Evolutionary conservation across 2,888 invertebrate genomes (phyloP), one percentile per base, ranked within the genome.

Genomic region (Conops quadrifasciatus): DNA sequence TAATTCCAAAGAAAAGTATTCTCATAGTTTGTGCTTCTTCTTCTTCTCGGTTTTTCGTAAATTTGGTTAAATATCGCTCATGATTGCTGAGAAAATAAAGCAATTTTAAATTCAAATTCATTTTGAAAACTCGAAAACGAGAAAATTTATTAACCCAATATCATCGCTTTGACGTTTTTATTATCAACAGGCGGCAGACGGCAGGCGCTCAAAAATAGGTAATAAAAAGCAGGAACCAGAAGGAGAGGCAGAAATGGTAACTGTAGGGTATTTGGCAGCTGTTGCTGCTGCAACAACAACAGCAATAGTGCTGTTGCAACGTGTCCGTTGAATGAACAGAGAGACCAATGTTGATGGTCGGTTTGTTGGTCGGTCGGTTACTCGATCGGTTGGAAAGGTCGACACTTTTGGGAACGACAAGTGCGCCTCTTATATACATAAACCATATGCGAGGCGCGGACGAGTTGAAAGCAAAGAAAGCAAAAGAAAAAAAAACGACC

Each of bases 161-260:
- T 76, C 77, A 78, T 77, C 81, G 77, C 76, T 75, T 78, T 82
- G 82, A 81, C 83, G 78, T 83, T 82, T 83, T 83, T 82, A 83
- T 83, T 83, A 81, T 82, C 80, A 71, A 63, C 69, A 62, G 72
- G 68, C 74, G 75, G 77, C 77, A 75, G 77, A 36, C 36, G 9
- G 78, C 72, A 75, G 78, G 78, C 78, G 75, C n/a, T n/a, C n/a
- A 80, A 80, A 71, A 71, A 78, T 21, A 56, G 36, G 36, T 4
- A 9, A 9, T 36, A 36, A 36, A 36, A 9, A 36, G 36, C 9
- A 36, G 36, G 9, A 36, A n/a, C n/a, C n/a, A n/a, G n/a, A n/a
- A n/a, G n/a, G n/a, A n/a, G n/a, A n/a, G n/a, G n/a, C n/a, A n/a
- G n/a, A n/a, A n/a, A n/a, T n/a, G n/a, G n/a, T n/a, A n/a, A n/a